Conservation (phyloP, 2,888 invertebrate species). For the Diogma glabrata region DNA sequence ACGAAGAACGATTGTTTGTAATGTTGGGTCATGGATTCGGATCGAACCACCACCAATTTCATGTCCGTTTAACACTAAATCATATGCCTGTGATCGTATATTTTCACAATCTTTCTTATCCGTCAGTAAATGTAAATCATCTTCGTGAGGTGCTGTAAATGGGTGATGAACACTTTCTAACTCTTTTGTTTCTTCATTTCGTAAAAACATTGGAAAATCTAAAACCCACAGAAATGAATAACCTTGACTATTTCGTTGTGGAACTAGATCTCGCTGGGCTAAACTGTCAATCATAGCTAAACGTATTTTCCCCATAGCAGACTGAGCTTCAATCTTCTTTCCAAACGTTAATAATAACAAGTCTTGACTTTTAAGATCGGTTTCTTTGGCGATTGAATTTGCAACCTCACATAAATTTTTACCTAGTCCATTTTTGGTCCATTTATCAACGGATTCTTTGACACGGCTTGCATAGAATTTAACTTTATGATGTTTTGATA, state of each 20-base stretch:
- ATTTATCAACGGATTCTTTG: not conserved
- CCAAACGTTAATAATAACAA: constrained; percentile 45
- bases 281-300: constrained; percentile 45
- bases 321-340: constrained; percentile 37
- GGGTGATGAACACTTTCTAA: constrained; percentile 89
- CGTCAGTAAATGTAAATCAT: constrained; percentile 58
- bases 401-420: not conserved
- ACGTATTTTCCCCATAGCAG: constrained; percentile 53
- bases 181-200: constrained; percentile 43
- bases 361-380: constrained; percentile 38
- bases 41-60: constrained; percentile 98
- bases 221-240: constrained; percentile 73
- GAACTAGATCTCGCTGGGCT: constrained; percentile 40
- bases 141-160: constrained; percentile 87
- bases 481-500: not conserved
- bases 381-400: constrained; percentile 19
- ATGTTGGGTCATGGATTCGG: constrained; percentile 70
- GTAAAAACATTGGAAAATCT: constrained; percentile 87
- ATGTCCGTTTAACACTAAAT: constrained; percentile 89
- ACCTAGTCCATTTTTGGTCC: constrained; percentile 1
- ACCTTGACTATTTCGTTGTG: constrained; percentile 30
- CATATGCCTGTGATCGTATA: constrained; percentile 78
- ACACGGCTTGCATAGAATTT: constrained; percentile 6
- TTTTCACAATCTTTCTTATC: constrained; percentile 42
- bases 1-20: constrained; percentile 69